Base-by-base conservation (phyloP, 2,888 invertebrate genomes). In the Papilio gigon region DNA sequence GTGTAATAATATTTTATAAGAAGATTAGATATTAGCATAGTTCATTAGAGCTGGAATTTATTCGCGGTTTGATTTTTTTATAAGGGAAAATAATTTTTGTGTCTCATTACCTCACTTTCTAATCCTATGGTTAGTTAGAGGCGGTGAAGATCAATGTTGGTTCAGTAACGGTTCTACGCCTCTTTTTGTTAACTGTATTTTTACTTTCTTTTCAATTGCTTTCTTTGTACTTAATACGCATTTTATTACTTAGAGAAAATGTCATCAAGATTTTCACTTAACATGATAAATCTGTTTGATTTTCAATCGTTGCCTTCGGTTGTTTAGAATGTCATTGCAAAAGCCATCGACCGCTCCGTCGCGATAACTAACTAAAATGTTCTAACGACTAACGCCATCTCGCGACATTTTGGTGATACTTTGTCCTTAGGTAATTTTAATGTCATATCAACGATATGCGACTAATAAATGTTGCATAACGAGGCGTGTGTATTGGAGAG, bases 91-190 rank as follows among this genome's bases (percentile, higher is more conserved):
- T 33, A 35, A 27, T 40, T 17, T 58, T 40, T 1, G 11, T 6
- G 60, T 60, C 60, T 17, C 53, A 11, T 68, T 1, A 3, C 12
- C 17, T 53, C 22, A 63, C 68, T 68, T 68, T 68, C 65, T 61
- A 65, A 68, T 37, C n/a, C 37, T 47, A 64, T 60, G 59, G 59
- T 65, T 50, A 30, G 20, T 68, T 68, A 50, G 22, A 20, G 60
- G 37, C 65, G 40, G 60, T 50, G 42, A 60, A 50, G 40, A 50
- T 59, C 11, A 33, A 53, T 47, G 40, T 5, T 58, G 17, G 22
- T 65, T 63, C 67, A 62, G 71, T 71, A 42, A 71, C 69, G 70
- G 72, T 30, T 59, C 61, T 65, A 67, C 65, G 71, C 63, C 64
- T 44, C 22, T 68, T 53, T n/a, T 12, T 37, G 60, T 17, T 58